Evolutionary conservation across 2,797 vertebrate genomes (phyloP).

Genomic region (Chaetophractus vellerosus): DNA sequence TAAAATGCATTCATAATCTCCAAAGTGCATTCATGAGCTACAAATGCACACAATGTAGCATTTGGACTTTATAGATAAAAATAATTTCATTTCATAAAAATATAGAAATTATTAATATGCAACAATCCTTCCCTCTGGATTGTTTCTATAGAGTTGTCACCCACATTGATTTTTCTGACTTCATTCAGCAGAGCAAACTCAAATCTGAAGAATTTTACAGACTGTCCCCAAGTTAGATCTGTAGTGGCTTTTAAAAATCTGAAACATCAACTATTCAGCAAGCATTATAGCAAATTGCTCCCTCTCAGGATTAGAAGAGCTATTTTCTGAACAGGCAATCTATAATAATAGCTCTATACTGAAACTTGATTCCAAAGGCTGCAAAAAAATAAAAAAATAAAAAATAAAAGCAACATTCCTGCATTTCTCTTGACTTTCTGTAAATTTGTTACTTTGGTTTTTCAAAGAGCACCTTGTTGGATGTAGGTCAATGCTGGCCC

Average conservation of each 20-base stretch:
- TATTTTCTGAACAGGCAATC: constrained; percentile 42
- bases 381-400: not conserved
- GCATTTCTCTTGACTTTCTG: not conserved
- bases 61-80: not conserved
- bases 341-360: constrained; percentile 8
- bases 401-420: not conserved
- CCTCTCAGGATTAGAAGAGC: constrained; percentile 38
- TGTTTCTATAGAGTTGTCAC: not conserved
- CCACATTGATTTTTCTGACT: constrained; percentile 28
- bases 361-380: constrained; percentile 59
- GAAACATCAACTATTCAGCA: constrained; percentile 16
- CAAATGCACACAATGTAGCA: not conserved
- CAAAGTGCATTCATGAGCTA: not conserved
- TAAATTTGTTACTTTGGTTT: not conserved
- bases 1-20: not conserved
- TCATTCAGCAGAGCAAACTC: constrained; percentile 35
- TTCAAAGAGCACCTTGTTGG: not conserved
- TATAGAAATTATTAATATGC: constrained; percentile 20
- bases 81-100: constrained; percentile 25
- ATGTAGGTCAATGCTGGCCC: not conserved
- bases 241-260: constrained; percentile 42
- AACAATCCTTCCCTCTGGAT: not conserved
- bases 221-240: not conserved
- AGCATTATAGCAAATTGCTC: not conserved
- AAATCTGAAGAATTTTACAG: constrained; percentile 28